Conservation (phyloP, 1,140 invertebrate species). For the Agrilus planipennis region DNA sequence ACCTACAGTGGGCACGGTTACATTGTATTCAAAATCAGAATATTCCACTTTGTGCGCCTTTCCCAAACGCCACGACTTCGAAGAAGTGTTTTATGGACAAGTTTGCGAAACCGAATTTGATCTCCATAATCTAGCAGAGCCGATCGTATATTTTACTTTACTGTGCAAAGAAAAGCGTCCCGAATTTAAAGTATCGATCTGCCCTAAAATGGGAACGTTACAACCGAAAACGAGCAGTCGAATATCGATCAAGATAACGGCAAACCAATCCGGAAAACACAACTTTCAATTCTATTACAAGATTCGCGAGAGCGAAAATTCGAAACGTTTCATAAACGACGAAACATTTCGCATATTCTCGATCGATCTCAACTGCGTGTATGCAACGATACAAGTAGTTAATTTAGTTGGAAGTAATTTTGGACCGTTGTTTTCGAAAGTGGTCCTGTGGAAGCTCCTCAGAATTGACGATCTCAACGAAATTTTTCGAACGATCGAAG, state of each 20-base stretch:
- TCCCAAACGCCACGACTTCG: too few relatives aligned
- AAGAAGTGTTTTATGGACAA: too few relatives aligned
- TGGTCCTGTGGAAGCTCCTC: conserved; percentile 18
- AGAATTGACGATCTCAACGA: conserved; percentile 13
- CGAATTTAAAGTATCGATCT: conserved; percentile 1
- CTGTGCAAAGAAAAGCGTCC: too few relatives aligned
- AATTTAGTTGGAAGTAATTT: conserved; percentile 20
- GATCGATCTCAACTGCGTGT: conserved; percentile 8
- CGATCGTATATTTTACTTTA: too few relatives aligned
- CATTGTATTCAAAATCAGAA: too few relatives aligned
- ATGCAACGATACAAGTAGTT: conserved; percentile 8
- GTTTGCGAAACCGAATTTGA: too few relatives aligned
- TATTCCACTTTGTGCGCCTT: too few relatives aligned
- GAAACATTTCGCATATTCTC: conserved; percentile 8
- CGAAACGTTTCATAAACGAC: conserved; percentile 2
- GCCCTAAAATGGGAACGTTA: conserved; percentile 5
- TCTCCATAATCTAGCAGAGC: too few relatives aligned
- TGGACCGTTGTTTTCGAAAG: conserved; percentile 19
- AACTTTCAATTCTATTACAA: conserved; percentile 11
- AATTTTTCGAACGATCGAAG: conserved; percentile 10
- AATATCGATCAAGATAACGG: conserved; percentile 8
- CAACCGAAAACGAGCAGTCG: conserved; percentile 9
- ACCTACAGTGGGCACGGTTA: too few relatives aligned
- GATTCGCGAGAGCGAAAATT: conserved; percentile 8
- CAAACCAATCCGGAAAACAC: conserved; percentile 5